A percentile compares a stretch with the other conserved stretches of the same genome.
Evolutionary conservation across 2,113 vertebrate species (phyloP).

Genomic region (Marmota monax): DNA sequence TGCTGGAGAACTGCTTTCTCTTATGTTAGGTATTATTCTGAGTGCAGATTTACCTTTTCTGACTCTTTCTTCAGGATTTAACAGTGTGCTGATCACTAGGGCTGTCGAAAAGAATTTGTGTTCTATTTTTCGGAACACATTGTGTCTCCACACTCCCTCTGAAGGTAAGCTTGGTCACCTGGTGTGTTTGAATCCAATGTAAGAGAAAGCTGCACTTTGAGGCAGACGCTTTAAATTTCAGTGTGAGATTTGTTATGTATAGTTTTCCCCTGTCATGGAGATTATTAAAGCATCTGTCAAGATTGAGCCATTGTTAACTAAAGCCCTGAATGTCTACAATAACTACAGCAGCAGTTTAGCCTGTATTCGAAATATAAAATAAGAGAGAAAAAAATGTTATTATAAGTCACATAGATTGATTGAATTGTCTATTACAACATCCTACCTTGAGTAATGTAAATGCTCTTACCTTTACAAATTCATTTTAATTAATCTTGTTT

Average conservation of each 20-base stretch:
- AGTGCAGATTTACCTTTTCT: neutral
- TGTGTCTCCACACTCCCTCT: neutral
- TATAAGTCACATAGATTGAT: neutral
- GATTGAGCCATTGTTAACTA: neutral
- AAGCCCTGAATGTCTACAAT: neutral
- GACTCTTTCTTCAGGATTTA: neutral
- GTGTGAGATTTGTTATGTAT: neutral
- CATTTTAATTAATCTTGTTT: neutral
- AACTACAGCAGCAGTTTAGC: neutral
- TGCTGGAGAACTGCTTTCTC: neutral
- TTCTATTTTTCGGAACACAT: neutral
- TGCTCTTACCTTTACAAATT: neutral
- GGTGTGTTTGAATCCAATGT: neutral
- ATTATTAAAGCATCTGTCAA: constrained; percentile 14
- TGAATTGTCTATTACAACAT: neutral
- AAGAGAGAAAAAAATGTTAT: neutral
- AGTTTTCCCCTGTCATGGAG: neutral
- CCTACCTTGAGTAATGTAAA: neutral
- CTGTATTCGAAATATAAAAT: neutral
- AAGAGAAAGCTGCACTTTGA: neutral
- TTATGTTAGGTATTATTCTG: neutral
- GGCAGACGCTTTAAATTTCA: neutral
- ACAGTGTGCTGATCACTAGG: neutral
- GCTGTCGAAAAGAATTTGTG: neutral
- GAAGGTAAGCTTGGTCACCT: too few relatives aligned